Evolutionary conservation across 2,797 vertebrate species (phyloP).

Genomic region (Micrastur ruficollis): DNA sequence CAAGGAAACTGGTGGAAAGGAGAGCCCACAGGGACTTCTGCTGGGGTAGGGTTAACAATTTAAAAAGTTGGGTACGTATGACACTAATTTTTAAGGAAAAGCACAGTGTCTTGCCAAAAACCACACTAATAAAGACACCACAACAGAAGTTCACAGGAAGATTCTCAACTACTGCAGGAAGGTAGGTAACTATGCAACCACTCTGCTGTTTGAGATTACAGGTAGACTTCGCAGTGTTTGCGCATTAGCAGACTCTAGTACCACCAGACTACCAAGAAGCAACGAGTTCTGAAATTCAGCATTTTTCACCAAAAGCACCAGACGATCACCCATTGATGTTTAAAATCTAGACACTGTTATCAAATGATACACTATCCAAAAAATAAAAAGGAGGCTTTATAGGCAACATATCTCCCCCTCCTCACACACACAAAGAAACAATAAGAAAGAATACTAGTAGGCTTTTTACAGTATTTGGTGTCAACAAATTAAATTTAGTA

Average conservation of each 20-base stretch:
- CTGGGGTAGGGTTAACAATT: not conserved
- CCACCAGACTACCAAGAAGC: not conserved
- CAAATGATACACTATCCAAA: fast-evolving
- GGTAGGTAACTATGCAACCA: not conserved
- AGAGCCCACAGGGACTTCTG: not conserved
- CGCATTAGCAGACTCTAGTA: not conserved
- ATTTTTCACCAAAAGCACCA: not conserved
- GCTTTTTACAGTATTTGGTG: not conserved
- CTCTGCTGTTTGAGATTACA: not conserved
- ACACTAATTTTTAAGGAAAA: not conserved
- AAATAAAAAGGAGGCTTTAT: not conserved
- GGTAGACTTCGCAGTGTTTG: not conserved
- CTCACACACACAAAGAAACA: not conserved
- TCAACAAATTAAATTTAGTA: not conserved
- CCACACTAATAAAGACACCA: not conserved
- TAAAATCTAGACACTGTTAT: not conserved
- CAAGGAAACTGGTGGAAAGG: not conserved
- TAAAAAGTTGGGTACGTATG: not conserved
- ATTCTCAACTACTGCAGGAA: not conserved
- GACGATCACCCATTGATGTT: not conserved
- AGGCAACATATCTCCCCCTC: not conserved
- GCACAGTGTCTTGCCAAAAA: not conserved
- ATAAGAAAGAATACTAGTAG: not conserved
- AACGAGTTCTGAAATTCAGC: not conserved
- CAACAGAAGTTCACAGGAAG: not conserved